Base-by-base conservation (phyloP, 2,888 invertebrate species). In the Orthonychiurus folsomi region DNA sequence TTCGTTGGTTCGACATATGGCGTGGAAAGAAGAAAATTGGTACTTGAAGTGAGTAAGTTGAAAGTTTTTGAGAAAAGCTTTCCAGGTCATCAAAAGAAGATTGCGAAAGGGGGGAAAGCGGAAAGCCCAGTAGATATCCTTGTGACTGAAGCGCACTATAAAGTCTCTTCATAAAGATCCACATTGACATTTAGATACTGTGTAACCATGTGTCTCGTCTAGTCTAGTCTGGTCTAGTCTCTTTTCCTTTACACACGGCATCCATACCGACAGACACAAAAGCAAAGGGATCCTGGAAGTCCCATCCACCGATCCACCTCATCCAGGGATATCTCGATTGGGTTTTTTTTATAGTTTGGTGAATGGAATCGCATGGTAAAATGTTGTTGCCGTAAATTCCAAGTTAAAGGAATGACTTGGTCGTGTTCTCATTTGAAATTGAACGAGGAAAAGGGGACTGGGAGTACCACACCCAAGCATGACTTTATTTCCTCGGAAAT, bases 51-150 rank as follows among this genome's bases (percentile, higher is more conserved):
- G 37, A 37, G 37, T 37, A 37, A 37, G 37, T 37, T 37, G 37
- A 15, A 37, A 37, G 37, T 37, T 37, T 37, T 37, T 5, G 37
- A 5, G 15, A 37, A 37, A 37, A 37, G 37, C 37, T 37, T 37
- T 37, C 37, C 37, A 37, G 37, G 37, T 37, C 37, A 37, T 37
- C 37, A 37, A 37, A 37, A 37, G 37, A 37, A 37, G 37, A 37
- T 37, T 37, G 37, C 9, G 15, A 15, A 37, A 37, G 9, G 37
- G 37, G 15, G 37, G 37, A 15, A 37, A 37, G 37, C 37, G 37
- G 37, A 37, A 37, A 37, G 9, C 37, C 15, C 37, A 37, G 15
- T 5, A 37, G 37, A 37, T 37, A 37, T 15, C 15, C 9, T 9
- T 5, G 37, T 5, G 15, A 15, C 9, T 15, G 15, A 37, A 15